Base-by-base conservation (phyloP, 2,888 invertebrate genomes). In the Lasioglossum villosulum region DNA sequence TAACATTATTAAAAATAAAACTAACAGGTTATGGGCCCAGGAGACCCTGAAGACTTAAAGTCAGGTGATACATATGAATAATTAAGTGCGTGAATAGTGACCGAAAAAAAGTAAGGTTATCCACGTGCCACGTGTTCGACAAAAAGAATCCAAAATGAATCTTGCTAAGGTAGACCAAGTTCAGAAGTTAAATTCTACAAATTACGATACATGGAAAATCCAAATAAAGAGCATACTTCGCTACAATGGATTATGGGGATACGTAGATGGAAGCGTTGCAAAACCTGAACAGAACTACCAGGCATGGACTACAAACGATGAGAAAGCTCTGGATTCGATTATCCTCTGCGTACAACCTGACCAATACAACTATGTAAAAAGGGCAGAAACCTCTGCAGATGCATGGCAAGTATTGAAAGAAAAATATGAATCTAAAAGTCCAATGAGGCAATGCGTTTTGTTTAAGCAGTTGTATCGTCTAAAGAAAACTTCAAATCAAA, bases 171-270 rank as follows among this genome's bases (percentile, higher is more conserved):
- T 59, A 78, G 72, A 72, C 12, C 78, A 78, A 34, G 72, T 87
- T 27, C 80, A 88, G 63, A 87, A 88, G 71, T 42, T 89, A 12
- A 83, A 68, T 23, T 77, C 66, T 39, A 59, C 45, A 6, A 89
- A 89, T 73, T 89, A 86, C 23, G 88, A 89, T 34, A 23, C 59
- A 2, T 84, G 87, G 85, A 83, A 83, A 30, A 37, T 87, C 16
- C 87, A 87, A 52, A 86, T 85, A 81, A 78, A 81, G 81, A 87
- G 86, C 66, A 78, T 89, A 8, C 76, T 89, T 1, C 56, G 84
- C 1, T 84, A 68, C 37, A 87, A 87, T 37, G 86, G 84, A 8
- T 68, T 89, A 27, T 86, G 74, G 82, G 83, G 39, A 4, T 86
- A 87, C 39, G 75, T 76, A 14, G 39, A 78, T 16, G 82, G 86